These are phyloP conservation scores for Cercopithecus mona DNA, from an alignment of 2,113 vertebrate species.

Conservation along the genomic window DNA sequence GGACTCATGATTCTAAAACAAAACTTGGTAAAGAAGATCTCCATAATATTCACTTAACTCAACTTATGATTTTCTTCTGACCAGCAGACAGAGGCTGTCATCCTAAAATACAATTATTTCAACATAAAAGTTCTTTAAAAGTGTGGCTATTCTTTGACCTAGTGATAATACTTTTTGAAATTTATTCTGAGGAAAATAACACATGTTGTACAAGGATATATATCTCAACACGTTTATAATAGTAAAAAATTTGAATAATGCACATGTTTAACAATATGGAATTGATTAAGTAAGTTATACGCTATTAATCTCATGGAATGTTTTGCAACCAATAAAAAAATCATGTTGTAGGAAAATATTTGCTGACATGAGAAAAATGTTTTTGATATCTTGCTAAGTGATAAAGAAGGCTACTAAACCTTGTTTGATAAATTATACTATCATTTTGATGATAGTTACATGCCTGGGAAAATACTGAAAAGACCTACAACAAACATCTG, in stretches of 20 bases:
- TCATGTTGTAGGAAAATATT: background rate
- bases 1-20: background rate
- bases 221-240: background rate
- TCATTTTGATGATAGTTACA: conserved; percentile 7
- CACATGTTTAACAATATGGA: background rate
- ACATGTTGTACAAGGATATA: background rate
- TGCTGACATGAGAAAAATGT: background rate
- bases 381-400: conserved; percentile 7
- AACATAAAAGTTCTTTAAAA: background rate
- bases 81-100: background rate
- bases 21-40: background rate
- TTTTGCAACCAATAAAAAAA: background rate
- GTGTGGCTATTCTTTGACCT: background rate
- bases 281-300: conserved; percentile 20
- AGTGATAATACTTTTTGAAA: background rate
- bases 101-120: background rate
- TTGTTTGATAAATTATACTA: conserved; percentile 7
- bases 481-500: background rate
- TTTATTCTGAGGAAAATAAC: conserved; percentile 16
- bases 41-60: background rate
- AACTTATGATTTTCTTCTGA: background rate
- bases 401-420: background rate
- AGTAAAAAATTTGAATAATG: conserved; percentile 13
- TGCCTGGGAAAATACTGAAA: background rate
- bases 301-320: conserved; percentile 20